Percentiles rank a stretch among this genome's conserved stretches.
phyloP scores from a whole-genome alignment of 2,888 invertebrate genomes.

The Torymus aiolomorphi region DNA sequence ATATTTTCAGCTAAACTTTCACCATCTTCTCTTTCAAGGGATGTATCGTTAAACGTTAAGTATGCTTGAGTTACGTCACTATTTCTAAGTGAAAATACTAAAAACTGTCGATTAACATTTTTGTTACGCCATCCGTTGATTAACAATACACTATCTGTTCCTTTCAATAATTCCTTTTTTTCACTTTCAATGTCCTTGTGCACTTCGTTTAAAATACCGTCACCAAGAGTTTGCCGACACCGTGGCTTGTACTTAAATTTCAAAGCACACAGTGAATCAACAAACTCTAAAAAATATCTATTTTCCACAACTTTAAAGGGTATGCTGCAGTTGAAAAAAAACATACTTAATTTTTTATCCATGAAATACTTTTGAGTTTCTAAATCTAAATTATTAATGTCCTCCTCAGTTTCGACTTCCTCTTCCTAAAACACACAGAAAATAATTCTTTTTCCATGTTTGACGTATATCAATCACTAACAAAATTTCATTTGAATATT shows the following conservation, averaged over 20 bases:
- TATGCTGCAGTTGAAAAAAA: no score
- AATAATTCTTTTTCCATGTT: neutral
- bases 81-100: slow-evolving; percentile 3
- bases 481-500: neutral
- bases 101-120: neutral
- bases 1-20: no score
- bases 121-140: no score
- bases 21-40: no score
- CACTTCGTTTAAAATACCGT: no score
- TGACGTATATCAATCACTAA: neutral
- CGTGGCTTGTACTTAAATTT: no score
- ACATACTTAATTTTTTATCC: slow-evolving; percentile 3
- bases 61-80: no score
- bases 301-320: no score
- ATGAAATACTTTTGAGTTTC: slow-evolving; percentile 8
- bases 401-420: neutral
- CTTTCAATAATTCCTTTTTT: neutral
- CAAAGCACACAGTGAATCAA: no score
- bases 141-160: neutral
- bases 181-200: neutral
- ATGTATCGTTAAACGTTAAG: no score
- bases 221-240: no score
- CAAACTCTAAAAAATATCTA: no score
- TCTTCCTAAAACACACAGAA: neutral
- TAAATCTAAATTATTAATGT: neutral